These are phyloP conservation scores for Odocoileus hemionus DNA, from an alignment of 2,113 vertebrate species.

Conservation along the genomic window DNA sequence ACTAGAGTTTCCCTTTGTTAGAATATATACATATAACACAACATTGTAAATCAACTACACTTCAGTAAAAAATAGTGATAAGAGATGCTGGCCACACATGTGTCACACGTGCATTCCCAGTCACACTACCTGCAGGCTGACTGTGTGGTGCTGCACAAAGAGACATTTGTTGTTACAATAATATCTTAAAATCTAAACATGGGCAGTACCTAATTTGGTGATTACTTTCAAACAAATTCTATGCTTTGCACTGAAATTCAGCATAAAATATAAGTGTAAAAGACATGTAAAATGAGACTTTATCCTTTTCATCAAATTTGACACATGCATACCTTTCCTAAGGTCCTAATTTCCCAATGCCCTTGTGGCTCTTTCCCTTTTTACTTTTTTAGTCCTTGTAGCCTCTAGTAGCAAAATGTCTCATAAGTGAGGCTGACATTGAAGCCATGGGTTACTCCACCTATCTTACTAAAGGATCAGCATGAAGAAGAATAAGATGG, in stretches of 20 bases:
- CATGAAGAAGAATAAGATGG: not conserved
- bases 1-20: not conserved
- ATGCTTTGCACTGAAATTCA: not conserved
- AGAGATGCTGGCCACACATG: not conserved
- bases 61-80: not conserved
- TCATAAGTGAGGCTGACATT: not conserved
- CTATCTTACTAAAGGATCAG: not conserved
- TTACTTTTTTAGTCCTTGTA: not conserved
- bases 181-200: not conserved
- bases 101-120: accelerated
- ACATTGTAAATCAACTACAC: not conserved
- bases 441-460: not conserved
- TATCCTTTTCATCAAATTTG: not conserved
- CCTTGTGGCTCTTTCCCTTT: not conserved
- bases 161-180: not conserved
- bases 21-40: not conserved
- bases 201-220: too few species aligned
- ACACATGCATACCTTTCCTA: not conserved
- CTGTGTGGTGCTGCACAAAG: not conserved
- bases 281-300: not conserved
- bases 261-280: not conserved
- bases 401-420: not conserved
- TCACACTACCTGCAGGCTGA: not conserved
- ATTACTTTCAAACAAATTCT: not conserved
- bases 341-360: not conserved